Percentiles rank a stretch among this genome's conserved stretches.
Conservation (phyloP, 2,113 vertebrate species). For the Anolis sagrei region DNA sequence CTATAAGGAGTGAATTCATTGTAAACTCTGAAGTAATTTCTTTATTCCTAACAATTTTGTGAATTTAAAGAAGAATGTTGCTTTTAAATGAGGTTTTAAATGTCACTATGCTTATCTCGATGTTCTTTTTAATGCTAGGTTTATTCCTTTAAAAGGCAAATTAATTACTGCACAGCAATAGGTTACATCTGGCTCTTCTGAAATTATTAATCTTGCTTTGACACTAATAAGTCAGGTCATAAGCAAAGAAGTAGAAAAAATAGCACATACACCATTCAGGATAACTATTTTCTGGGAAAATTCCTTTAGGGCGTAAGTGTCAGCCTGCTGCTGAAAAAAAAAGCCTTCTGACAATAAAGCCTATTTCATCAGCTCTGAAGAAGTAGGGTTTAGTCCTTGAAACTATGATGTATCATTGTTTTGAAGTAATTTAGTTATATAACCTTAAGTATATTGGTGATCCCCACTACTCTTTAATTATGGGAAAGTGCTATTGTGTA, state of each 20-base stretch:
- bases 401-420: not conserved
- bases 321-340: not conserved
- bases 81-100: slow-evolving; percentile 5
- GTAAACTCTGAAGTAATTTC: not conserved
- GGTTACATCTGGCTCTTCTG: not conserved
- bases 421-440: slow-evolving; percentile 42
- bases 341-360: not conserved
- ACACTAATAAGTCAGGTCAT: not conserved
- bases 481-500: not conserved
- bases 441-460: slow-evolving; percentile 28
- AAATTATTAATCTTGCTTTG: slow-evolving; percentile 2
- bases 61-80: not conserved
- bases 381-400: not conserved
- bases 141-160: not conserved
- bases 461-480: not conserved
- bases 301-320: not conserved
- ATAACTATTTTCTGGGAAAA: not conserved
- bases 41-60: not conserved
- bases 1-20: not conserved
- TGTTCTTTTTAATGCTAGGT: not conserved
- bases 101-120: not conserved
- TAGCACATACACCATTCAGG: not conserved
- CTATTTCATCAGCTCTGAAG: not conserved
- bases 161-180: not conserved
- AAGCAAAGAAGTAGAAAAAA: not conserved